Evolutionary conservation across 2,888 invertebrate genomes (phyloP).

Genomic region (Archaeoteleia sp.): DNA sequence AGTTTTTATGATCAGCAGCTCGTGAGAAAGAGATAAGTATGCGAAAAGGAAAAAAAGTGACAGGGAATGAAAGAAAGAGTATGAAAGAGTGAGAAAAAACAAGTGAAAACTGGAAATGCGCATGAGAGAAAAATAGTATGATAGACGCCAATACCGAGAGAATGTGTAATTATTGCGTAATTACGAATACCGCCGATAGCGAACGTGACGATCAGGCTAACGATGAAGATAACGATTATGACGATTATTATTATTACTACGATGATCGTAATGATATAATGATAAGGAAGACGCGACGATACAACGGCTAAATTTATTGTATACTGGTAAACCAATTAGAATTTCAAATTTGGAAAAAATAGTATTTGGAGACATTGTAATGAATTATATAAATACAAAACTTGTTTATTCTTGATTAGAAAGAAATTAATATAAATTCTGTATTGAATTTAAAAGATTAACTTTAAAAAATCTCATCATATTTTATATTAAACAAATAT

Average conservation of each 20-base stretch:
- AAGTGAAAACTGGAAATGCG: constrained; percentile 46
- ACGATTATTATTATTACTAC: constrained; percentile 45
- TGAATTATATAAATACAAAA: too few relatives aligned
- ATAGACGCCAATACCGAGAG: constrained; percentile 53
- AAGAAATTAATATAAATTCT: too few relatives aligned
- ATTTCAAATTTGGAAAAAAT: constrained; percentile 20
- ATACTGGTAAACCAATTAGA: constrained; percentile 30
- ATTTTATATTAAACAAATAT: too few relatives aligned
- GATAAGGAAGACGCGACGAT: constrained; percentile 43
- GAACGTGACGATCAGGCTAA: constrained; percentile 48
- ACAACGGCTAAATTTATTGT: constrained; percentile 36
- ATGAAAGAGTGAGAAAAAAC: constrained; percentile 30
- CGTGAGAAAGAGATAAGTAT: constrained; percentile 55
- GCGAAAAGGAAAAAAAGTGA: constrained; percentile 42
- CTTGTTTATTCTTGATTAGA: too few relatives aligned
- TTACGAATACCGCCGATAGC: constrained; percentile 56
- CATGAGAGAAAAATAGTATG: constrained; percentile 54
- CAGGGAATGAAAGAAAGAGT: constrained; percentile 40
- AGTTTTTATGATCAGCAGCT: constrained; percentile 72
- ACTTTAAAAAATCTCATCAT: too few relatives aligned
- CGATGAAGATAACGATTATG: constrained; percentile 58
- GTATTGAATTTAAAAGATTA: too few relatives aligned
- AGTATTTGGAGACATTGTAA: constrained; percentile 25
- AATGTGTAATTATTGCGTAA: constrained; percentile 73
- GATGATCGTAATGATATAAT: constrained; percentile 42